Percentiles rank a stretch among this genome's conserved stretches.
Evolutionary conservation across 2,888 invertebrate species (phyloP).

Genomic region (Deilephila porcellus): DNA sequence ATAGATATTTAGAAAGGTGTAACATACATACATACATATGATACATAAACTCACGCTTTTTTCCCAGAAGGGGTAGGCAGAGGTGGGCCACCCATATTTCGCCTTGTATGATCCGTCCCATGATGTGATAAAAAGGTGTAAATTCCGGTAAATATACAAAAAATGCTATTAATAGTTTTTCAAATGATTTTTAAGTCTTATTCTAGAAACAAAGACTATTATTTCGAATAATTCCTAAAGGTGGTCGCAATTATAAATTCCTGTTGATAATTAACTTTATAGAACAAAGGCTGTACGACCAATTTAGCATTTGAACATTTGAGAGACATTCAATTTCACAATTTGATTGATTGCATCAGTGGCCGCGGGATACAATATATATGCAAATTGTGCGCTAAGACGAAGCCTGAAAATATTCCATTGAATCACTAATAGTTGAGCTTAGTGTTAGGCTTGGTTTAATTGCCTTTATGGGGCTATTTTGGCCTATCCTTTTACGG

Average conservation of each 20-base stretch:
- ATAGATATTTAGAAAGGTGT: no score
- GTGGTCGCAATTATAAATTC: neutral
- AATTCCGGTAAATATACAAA: no score
- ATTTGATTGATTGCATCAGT: slow-evolving; percentile 66
- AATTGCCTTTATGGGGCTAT: neutral
- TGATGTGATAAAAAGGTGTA: no score
- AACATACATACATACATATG: no score
- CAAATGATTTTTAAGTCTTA: no score
- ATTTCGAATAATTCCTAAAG: neutral
- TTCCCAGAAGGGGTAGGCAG: no score
- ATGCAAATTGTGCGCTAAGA: slow-evolving; percentile 63
- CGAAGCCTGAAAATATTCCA: neutral
- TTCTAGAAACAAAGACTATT: neutral
- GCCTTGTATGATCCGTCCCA: no score
- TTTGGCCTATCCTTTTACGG: no score
- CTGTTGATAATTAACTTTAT: neutral
- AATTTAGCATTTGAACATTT: slow-evolving; percentile 11
- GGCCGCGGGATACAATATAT: slow-evolving; percentile 69
- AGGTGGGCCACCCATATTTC: no score
- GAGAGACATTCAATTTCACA: slow-evolving; percentile 27
- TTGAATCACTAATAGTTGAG: neutral
- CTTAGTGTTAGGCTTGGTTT: neutral
- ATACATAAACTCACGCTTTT: no score
- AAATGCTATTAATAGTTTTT: no score
- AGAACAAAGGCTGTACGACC: neutral